A percentile compares a stretch with the other conserved stretches of the same genome.
These are phyloP conservation scores for Rhagoletis pomonella DNA, from an alignment of 1,140 invertebrate genomes.

Conservation along the genomic window DNA sequence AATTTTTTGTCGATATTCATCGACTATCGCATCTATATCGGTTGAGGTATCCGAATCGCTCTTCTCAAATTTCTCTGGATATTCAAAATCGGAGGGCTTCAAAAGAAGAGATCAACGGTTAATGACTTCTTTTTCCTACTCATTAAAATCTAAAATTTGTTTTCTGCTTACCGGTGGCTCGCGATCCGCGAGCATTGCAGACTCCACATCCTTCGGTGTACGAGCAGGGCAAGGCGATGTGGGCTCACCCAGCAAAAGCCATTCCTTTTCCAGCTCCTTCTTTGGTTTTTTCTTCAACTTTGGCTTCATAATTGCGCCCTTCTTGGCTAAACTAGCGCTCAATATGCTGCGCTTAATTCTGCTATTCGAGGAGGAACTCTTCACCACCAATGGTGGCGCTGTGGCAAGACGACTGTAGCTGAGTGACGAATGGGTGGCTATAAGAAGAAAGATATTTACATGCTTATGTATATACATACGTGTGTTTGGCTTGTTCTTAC, in stretches of 20 bases:
- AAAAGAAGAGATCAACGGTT: slow-evolving; percentile 1
- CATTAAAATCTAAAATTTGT: neutral
- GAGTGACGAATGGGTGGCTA: slow-evolving; percentile 63
- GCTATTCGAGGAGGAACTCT: slow-evolving; percentile 59
- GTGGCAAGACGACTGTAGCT: slow-evolving; percentile 71
- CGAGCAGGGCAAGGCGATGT: slow-evolving; percentile 68
- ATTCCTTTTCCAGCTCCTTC: slow-evolving; percentile 72
- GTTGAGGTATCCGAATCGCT: slow-evolving; percentile 73
- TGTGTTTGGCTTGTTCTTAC: slow-evolving; percentile 53
- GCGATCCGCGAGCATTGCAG: slow-evolving; percentile 68
- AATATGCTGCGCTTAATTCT: slow-evolving; percentile 67
- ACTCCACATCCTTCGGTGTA: slow-evolving; percentile 68
- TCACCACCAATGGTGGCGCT: slow-evolving; percentile 64
- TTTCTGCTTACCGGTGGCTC: slow-evolving; percentile 65
- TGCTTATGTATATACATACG: no score
- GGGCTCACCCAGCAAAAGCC: slow-evolving; percentile 71
- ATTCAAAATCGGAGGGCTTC: slow-evolving; percentile 71
- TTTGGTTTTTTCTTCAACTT: slow-evolving; percentile 66
- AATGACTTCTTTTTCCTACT: neutral
- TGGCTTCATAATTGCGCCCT: slow-evolving; percentile 64
- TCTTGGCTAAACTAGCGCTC: slow-evolving; percentile 68
- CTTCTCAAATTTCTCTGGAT: slow-evolving; percentile 70
- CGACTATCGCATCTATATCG: slow-evolving; percentile 73
- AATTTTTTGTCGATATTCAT: slow-evolving; percentile 73
- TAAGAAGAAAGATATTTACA: neutral